phyloP scores from a whole-genome alignment of 1,140 invertebrate genomes.

The Lordiphosa clarofinis region DNA sequence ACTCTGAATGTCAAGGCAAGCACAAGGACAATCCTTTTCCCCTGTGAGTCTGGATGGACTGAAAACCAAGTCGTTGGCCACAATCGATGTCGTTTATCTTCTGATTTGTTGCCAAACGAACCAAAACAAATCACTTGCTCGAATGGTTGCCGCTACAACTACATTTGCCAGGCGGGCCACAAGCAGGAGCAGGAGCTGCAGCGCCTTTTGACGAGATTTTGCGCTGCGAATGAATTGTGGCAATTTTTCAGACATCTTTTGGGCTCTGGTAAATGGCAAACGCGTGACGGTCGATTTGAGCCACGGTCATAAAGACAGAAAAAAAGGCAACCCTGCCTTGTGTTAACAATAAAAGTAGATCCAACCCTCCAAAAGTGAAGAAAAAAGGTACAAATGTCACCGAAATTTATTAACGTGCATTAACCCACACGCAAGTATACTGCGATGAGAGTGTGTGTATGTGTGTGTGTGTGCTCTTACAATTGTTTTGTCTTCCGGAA shows the following conservation, averaged over 20 bases:
- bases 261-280: slow-evolving; percentile 18
- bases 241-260: slow-evolving; percentile 71
- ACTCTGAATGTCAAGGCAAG: background rate
- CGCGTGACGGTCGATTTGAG: slow-evolving; percentile 30
- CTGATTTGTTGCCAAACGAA: slow-evolving; percentile 76
- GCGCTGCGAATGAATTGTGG: slow-evolving; percentile 70
- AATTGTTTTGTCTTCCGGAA: slow-evolving; percentile 68
- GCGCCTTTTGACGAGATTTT: slow-evolving; percentile 43
- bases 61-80: slow-evolving; percentile 58
- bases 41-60: slow-evolving; percentile 11
- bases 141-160: slow-evolving; percentile 47
- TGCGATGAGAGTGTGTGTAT: slow-evolving; percentile 24
- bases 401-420: slow-evolving; percentile 71
- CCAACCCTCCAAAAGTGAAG: slow-evolving; percentile 25
- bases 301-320: slow-evolving; percentile 40
- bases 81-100: slow-evolving; percentile 77
- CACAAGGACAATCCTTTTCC: slow-evolving; percentile 3
- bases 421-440: slow-evolving; percentile 50
- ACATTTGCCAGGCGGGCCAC: slow-evolving; percentile 27
- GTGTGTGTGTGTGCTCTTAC: slow-evolving; percentile 28
- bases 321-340: slow-evolving; percentile 24
- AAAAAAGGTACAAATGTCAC: slow-evolving; percentile 70
- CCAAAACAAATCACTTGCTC: slow-evolving; percentile 75
- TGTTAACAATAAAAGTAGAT: slow-evolving; percentile 60
- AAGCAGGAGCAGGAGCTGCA: slow-evolving; percentile 45